Evolutionary conservation across 2,113 vertebrate species (phyloP).

Genomic region (Poicephalus meyeri): DNA sequence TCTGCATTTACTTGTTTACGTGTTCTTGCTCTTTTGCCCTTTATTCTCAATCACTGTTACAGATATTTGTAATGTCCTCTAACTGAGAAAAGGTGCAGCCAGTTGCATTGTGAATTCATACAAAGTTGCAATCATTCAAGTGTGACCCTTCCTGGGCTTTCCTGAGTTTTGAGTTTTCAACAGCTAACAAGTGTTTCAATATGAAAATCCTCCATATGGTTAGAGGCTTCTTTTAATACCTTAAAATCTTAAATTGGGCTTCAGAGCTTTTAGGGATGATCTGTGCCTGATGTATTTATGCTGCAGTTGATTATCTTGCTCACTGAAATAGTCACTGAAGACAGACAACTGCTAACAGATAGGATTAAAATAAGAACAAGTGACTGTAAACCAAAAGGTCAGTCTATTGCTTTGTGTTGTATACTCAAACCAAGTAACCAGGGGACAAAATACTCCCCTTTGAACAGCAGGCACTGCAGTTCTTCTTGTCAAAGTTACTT

Average conservation of each 20-base stretch:
- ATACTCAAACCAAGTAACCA: not conserved
- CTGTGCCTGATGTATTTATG: not conserved
- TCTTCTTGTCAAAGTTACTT: not conserved
- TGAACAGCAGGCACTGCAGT: not conserved
- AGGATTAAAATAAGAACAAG: not conserved
- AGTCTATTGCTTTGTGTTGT: not conserved
- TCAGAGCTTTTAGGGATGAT: not conserved
- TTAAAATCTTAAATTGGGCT: not conserved
- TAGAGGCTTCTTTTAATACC: not conserved
- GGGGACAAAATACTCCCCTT: not conserved
- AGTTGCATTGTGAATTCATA: not conserved
- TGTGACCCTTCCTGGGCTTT: not conserved
- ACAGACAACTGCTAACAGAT: not conserved
- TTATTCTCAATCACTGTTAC: slow-evolving; percentile 39
- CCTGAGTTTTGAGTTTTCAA: not conserved
- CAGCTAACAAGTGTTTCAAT: not conserved
- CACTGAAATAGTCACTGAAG: not conserved
- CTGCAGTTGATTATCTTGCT: not conserved
- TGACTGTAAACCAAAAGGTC: not conserved
- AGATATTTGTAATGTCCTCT: slow-evolving; percentile 8
- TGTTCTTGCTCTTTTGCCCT: slow-evolving; percentile 54
- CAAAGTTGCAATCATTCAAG: not conserved
- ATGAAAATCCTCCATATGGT: not conserved
- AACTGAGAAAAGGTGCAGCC: not conserved
- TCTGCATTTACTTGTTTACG: slow-evolving; percentile 51